Conservation (phyloP, 2,888 invertebrate genomes). For the Phanerotoma sp. region DNA sequence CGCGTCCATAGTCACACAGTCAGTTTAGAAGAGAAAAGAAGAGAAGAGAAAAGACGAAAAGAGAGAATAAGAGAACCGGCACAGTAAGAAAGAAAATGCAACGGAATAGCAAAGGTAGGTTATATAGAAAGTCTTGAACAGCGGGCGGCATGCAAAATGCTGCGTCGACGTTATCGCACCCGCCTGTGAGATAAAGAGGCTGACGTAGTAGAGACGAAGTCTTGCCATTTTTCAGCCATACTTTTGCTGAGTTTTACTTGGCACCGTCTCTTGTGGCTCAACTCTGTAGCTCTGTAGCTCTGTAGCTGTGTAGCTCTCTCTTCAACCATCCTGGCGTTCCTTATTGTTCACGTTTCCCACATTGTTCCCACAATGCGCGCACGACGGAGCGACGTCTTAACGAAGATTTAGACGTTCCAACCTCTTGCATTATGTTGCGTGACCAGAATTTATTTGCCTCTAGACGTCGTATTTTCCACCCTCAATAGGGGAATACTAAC, state of each 20-base stretch:
- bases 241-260: conserved; percentile 53
- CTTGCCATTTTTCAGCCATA: conserved; percentile 50
- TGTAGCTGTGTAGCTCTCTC: neutral
- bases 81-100: conserved; percentile 15
- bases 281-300: neutral
- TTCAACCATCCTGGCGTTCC: conserved; percentile 11
- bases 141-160: conserved; percentile 54
- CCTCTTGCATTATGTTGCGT: conserved; percentile 48
- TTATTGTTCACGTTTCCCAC: conserved; percentile 37
- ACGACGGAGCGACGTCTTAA: conserved; percentile 39
- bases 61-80: neutral
- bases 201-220: conserved; percentile 51
- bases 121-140: conserved; percentile 17
- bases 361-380: conserved; percentile 36
- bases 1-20: neutral
- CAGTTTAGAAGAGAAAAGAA: no score
- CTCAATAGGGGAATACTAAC: conserved; percentile 7
- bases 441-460: conserved; percentile 50
- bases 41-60: no score
- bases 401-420: conserved; percentile 47
- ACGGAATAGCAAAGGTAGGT: conserved; percentile 29
- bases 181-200: conserved; percentile 51
- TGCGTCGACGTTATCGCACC: conserved; percentile 54
- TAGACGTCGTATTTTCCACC: conserved; percentile 33
- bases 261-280: conserved; percentile 39